Percentiles rank a stretch among this genome's conserved stretches.
These are phyloP conservation scores for Pangasius djambal DNA, from an alignment of 2,797 vertebrate genomes.

Conservation along the genomic window DNA sequence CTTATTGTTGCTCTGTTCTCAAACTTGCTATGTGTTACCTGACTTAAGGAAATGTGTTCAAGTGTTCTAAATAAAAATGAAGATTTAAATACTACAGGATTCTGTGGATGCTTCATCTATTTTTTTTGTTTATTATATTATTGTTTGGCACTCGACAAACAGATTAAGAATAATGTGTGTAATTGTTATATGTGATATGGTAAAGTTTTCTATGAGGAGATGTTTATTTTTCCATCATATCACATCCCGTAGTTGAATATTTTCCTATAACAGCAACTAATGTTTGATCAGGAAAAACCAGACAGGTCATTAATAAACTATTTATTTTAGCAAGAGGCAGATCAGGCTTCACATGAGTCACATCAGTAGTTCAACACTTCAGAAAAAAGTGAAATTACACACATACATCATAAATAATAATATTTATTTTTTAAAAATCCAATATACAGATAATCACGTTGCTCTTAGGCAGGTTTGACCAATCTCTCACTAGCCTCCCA, in stretches of 20 bases:
- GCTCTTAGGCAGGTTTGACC: slow-evolving; percentile 72
- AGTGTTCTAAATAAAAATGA: slow-evolving; percentile 81
- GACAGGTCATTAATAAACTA: not conserved
- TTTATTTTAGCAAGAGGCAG: not conserved
- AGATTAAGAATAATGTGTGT: not conserved
- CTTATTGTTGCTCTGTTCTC: slow-evolving; percentile 78
- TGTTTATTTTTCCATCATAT: not conserved
- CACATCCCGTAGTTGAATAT: not conserved
- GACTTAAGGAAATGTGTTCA: slow-evolving; percentile 78
- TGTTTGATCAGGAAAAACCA: not conserved
- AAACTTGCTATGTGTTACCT: slow-evolving; percentile 77
- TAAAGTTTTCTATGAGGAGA: not conserved
- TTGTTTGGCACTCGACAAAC: not conserved
- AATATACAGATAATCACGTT: not conserved
- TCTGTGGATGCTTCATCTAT: not conserved
- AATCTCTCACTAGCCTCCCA: slow-evolving; percentile 84
- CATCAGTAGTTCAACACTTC: not conserved
- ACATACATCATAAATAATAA: not conserved
- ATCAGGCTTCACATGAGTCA: not conserved
- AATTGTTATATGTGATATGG: not conserved
- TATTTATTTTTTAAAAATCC: not conserved
- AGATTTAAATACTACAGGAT: slow-evolving; percentile 68
- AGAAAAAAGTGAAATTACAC: not conserved
- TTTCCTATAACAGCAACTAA: not conserved
- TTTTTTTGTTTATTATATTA: not conserved